Evolutionary conservation across 1,140 invertebrate species (phyloP).

Genomic region (Calephelis virginiensis): DNA sequence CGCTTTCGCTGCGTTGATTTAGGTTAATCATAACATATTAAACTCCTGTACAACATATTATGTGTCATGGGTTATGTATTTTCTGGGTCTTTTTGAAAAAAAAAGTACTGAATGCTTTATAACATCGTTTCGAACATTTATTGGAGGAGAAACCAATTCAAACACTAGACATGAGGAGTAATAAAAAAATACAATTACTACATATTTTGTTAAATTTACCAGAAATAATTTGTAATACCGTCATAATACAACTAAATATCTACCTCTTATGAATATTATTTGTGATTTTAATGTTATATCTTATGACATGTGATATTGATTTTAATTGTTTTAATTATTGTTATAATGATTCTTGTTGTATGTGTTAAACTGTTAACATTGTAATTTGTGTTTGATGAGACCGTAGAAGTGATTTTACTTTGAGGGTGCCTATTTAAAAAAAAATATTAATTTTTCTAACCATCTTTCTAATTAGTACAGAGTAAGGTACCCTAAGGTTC

Average conservation of each 20-base stretch:
- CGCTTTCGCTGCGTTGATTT: too few relatives aligned
- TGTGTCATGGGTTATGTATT: too few relatives aligned
- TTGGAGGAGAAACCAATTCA: too few relatives aligned
- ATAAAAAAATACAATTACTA: not conserved
- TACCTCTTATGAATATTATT: constrained; percentile 3
- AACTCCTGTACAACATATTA: too few relatives aligned
- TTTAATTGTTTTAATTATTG: constrained; percentile 26
- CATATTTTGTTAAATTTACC: not conserved
- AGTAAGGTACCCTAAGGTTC: too few relatives aligned
- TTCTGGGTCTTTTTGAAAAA: too few relatives aligned
- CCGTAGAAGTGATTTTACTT: not conserved
- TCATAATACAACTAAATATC: not conserved
- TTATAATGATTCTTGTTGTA: constrained; percentile 12
- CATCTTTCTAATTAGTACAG: too few relatives aligned
- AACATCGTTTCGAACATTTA: too few relatives aligned
- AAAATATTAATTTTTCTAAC: too few relatives aligned
- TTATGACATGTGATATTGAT: constrained; percentile 23
- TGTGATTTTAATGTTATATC: constrained; percentile 3
- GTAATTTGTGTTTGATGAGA: not conserved
- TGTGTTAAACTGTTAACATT: constrained; percentile 15
- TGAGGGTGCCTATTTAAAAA: not conserved
- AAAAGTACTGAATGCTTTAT: too few relatives aligned
- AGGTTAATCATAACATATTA: too few relatives aligned
- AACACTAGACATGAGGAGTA: too few relatives aligned
- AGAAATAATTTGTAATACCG: not conserved